Evolutionary conservation across 1,140 invertebrate species (phyloP), one percentile per base, ranked within the genome.

Genomic region (Ephestia elutella): DNA sequence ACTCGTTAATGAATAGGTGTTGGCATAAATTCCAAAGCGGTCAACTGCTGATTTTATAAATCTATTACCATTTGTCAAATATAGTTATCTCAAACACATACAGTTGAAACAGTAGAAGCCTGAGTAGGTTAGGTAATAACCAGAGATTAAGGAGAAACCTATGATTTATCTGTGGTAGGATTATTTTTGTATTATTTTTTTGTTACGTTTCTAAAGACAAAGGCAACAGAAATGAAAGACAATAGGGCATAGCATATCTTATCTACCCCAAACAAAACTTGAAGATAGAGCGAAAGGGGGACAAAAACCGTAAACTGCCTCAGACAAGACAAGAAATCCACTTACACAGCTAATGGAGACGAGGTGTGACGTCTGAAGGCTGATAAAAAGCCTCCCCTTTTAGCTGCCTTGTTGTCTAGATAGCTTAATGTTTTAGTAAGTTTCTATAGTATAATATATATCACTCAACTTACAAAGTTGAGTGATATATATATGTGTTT

Each of bases 1-100:
- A 25, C 59, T 54, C 59, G 58, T 35, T 32, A 30, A 65, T 59
- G 59, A 65, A 60, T 57, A 59, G 48, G 30, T 56, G 57, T 15
- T 35, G 15, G 49, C 35, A 10, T 9, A 2, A n/a, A 44, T 44
- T 44, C 10, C 38, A 44, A 15, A 15, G 13, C 38, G n/a, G n/a
- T 44, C 38, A 44, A 44, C 13, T 15, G 38, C 15, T 15, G 5
- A 15, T 15, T 15, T 44, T 44, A 44, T 3, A 44, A 15, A 15
- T 44, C 10, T n/a, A 44, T n/a, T 7, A 15, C 2, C 15, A 15
- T n/a, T 3, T 44, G 2, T 44, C 5, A 44, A n/a, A 17, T 15
- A 44, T 2, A 44, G 13, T 44, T 1, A 15, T 4, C 15, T 4
- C 15, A 32, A 13, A 1, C 38, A 44, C 7, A n/a, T 25, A 3